Evolutionary conservation across 1,140 invertebrate species (phyloP), one percentile per base, ranked within the genome.

Genomic region (Bombus haemorrhoidalis): DNA sequence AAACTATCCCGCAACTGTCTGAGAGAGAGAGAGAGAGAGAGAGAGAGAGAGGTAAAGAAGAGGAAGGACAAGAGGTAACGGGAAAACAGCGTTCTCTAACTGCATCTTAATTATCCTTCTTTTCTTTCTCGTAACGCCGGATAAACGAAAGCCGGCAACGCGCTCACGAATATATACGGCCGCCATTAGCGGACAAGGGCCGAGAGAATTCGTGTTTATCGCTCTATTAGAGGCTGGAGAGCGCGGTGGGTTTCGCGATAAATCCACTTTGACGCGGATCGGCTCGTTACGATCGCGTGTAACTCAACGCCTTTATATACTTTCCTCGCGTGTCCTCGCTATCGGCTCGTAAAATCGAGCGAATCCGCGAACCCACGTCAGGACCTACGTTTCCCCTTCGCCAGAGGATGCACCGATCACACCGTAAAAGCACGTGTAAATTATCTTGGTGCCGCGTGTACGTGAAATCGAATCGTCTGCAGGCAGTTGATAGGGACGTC

Each of bases 181-280:
- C 5, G 53, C 77, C 83, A 80, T 84, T 85, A 85, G 66, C 68
- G 75, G 57, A 10, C 78, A 25, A 47, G 57, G 39, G 53, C 74
- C 47, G 9, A 37, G 83, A 34, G 83, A 72, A 80, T 80, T 85
- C 77, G 83, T 85, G 78, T 90, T 85, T 90, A 81, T 87, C 74
- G 82, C 73, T 83, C 83, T 83, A 85, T 79, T 79, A 84, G 77
- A 85, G 76, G n/a, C 39, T 15, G 25, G 0, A 18, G 47, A 76
- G 25, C 47, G 8, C 53, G 64, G 28, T n/a, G 83, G 76, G 76
- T 57, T 18, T 64, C 76, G 39, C 68, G 68, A 80, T 85, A 85
- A 85, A 85, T 85, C 68, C 76, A 64, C 18, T 80, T 80, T 71
- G 76, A 85, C 83, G 66, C 39, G 59, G 71, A 82, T 82, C 34